phyloP scores from a whole-genome alignment of 2,797 vertebrate genomes.

The Erpetoichthys calabaricus region DNA sequence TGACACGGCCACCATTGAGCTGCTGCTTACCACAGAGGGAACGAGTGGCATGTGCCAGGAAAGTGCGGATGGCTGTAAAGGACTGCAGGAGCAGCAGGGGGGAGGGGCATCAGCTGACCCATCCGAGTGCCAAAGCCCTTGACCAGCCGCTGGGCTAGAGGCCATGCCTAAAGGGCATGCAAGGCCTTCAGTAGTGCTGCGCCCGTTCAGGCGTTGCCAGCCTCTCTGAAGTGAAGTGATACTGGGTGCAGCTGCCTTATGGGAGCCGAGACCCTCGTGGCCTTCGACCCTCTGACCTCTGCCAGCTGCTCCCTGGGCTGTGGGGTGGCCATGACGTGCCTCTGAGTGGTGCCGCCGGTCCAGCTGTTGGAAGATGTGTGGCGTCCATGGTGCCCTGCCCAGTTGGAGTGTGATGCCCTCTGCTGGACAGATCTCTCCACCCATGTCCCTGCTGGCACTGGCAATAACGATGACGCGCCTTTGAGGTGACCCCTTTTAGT shows the following conservation, averaged over 20 bases:
- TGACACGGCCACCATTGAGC: constrained; percentile 36
- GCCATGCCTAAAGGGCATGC: constrained; percentile 2
- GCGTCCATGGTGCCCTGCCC: too few relatives aligned
- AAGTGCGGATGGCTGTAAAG: constrained; percentile 1
- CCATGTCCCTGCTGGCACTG: too few relatives aligned
- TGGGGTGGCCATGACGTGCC: too few relatives aligned
- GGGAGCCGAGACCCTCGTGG: not conserved
- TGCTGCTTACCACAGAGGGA: constrained; percentile 26
- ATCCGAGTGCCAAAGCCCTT: constrained; percentile 12
- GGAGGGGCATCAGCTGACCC: constrained; percentile 5
- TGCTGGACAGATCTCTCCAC: too few relatives aligned
- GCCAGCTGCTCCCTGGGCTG: constrained; percentile 17
- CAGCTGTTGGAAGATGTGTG: too few relatives aligned
- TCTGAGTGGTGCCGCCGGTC: too few relatives aligned
- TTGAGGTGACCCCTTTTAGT: too few relatives aligned
- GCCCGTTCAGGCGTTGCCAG: too few relatives aligned
- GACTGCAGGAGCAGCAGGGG: constrained; percentile 24
- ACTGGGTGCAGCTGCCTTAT: constrained; percentile 2
- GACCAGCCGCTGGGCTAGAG: not conserved
- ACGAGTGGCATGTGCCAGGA: not conserved
- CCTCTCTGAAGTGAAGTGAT: too few relatives aligned
- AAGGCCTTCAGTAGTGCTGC: constrained; percentile 13
- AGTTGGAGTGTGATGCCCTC: too few relatives aligned
- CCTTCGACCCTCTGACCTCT: constrained; percentile 1
- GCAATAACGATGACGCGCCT: too few relatives aligned